Evolutionary conservation across 2,888 invertebrate species (phyloP), one percentile per base, ranked within the genome.

Genomic region (Helicoverpa assulta): DNA sequence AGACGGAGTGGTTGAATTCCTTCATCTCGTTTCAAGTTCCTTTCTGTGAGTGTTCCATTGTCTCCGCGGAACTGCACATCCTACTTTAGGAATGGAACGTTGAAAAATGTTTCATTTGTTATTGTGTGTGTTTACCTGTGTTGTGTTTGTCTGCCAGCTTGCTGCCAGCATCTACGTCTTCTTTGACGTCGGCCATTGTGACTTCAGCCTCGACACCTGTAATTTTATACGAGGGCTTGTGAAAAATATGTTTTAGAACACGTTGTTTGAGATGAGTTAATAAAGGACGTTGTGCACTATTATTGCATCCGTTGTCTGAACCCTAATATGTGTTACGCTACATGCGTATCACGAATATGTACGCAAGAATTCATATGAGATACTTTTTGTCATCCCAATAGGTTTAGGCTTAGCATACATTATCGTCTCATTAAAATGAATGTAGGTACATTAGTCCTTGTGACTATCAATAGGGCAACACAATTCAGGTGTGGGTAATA

Each of bases 81-180:
- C 57, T 54, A 62, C 43, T 67, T 61, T 63, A 12, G 3, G 61
- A 68, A 16, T 54, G 21, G 16, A 58, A 50, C 33, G n/a, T 19
- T 43, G 8, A 40, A 64, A 69, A 58, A 21, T n/a, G 7, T 43
- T 58, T 4, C 21, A 61, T 73, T 64, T 59, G 37, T 54, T 64
- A 37, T 59, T 68, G 53, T 52, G 10, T 64, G 55, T 63, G 10
- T 69, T 67, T 90, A 95, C 95, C 95, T 94, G 94, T 92, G 68
- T 93, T 95, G 71, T 95, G 94, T 88, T 95, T 94, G 67, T 95
- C 94, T 73, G 84, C 83, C 50, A 83, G 87, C 78, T 93, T 92
- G 66, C 82, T 86, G 50, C 83, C 85, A 54, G 88, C 85, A 12
- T 89, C 86, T 63, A 89, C 57, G 56, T 82, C 85, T 52, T 90